Evolutionary conservation across 1,140 invertebrate species (phyloP).

Genomic region (Monomorium pharaonis): DNA sequence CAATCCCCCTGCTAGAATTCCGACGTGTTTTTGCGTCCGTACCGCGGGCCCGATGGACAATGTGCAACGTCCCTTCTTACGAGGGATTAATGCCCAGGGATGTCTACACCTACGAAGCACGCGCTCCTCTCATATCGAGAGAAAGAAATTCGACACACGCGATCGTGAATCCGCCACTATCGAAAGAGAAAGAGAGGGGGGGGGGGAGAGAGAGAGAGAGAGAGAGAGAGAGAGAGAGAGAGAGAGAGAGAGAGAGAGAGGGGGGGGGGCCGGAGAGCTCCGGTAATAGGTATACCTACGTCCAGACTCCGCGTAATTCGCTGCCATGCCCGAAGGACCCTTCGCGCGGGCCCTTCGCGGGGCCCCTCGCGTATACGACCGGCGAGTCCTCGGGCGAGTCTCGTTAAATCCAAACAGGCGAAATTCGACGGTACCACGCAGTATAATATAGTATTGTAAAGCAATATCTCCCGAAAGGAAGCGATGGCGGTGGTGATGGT

Average conservation of each 20-base stretch:
- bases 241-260: too few species aligned
- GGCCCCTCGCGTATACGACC: slow-evolving; percentile 10
- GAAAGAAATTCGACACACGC: slow-evolving; percentile 48
- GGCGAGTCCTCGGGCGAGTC: slow-evolving; percentile 64
- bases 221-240: too few species aligned
- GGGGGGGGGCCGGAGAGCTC: neutral
- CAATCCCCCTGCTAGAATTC: slow-evolving; percentile 74
- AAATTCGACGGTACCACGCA: slow-evolving; percentile 73
- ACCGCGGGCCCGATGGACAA: slow-evolving; percentile 53
- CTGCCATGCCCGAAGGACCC: slow-evolving; percentile 21
- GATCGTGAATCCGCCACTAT: slow-evolving; percentile 7
- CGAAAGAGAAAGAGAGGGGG: neutral
- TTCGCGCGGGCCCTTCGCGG: slow-evolving; percentile 1
- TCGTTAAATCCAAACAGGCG: slow-evolving; percentile 74
- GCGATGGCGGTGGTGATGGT: slow-evolving; percentile 67
- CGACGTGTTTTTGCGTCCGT: slow-evolving; percentile 66
- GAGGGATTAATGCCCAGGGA: slow-evolving; percentile 62
- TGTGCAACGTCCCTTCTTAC: slow-evolving; percentile 57
- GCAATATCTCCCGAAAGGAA: slow-evolving; percentile 74
- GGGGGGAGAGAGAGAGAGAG: neutral
- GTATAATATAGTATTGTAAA: slow-evolving; percentile 76
- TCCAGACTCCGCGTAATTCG: slow-evolving; percentile 36
- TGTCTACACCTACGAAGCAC: slow-evolving; percentile 71
- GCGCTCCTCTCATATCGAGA: slow-evolving; percentile 42
- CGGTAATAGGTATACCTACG: slow-evolving; percentile 29